phyloP scores from a whole-genome alignment of 2,797 vertebrate species.

The Leucoraja ocellata region DNA sequence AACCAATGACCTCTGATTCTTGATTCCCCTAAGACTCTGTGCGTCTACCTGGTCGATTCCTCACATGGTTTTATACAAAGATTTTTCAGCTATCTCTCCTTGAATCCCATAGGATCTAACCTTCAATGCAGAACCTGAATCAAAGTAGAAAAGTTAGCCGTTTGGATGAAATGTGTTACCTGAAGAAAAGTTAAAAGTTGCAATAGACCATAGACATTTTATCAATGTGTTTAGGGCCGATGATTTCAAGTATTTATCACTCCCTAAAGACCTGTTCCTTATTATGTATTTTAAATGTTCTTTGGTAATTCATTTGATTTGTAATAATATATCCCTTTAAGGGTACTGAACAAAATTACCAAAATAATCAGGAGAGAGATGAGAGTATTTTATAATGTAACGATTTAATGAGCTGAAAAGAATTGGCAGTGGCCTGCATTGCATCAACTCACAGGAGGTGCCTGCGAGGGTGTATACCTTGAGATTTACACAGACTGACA shows the following conservation, averaged over 20 bases:
- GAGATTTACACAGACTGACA: too few species aligned
- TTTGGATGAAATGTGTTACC: neutral
- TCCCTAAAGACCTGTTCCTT: neutral
- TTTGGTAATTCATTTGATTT: neutral
- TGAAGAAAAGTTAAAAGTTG: neutral
- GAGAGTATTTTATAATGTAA: neutral
- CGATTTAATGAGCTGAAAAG: neutral
- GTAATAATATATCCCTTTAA: neutral
- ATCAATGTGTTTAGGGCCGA: neutral
- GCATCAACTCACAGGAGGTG: too few species aligned
- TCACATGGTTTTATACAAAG: too few species aligned
- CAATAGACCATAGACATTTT: neutral
- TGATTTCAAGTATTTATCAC: neutral
- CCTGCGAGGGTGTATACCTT: too few species aligned
- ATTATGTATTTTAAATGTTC: neutral
- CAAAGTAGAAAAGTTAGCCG: neutral
- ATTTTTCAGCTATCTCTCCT: too few species aligned
- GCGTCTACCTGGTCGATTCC: too few species aligned
- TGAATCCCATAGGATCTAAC: too few species aligned
- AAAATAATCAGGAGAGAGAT: neutral
- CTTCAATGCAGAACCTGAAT: too few species aligned
- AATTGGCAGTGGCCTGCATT: too few species aligned
- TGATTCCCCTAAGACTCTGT: too few species aligned
- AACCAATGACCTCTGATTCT: too few species aligned
- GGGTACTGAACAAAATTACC: neutral